Percentiles rank a stretch among this genome's conserved stretches.
phyloP scores from a whole-genome alignment of 2,797 vertebrate genomes.

The Selene dorsalis region DNA sequence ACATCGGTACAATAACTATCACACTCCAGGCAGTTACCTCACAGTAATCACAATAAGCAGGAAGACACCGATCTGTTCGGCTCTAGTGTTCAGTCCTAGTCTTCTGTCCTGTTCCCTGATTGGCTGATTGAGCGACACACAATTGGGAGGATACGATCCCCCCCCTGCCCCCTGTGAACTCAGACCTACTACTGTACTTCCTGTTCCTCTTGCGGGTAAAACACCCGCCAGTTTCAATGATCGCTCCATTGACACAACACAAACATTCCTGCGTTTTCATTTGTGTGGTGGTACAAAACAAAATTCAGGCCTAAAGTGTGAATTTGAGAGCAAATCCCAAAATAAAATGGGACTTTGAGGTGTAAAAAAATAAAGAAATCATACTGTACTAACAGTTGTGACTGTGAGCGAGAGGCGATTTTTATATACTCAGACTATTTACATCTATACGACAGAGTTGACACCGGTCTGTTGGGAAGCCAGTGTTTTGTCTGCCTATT shows the following conservation, averaged over 20 bases:
- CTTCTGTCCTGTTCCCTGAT: slow-evolving; percentile 80
- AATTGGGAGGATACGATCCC: slow-evolving; percentile 22
- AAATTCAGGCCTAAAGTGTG: slow-evolving; percentile 44
- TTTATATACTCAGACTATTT: slow-evolving; percentile 75
- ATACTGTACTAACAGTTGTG: slow-evolving; percentile 73
- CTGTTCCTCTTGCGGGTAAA: slow-evolving; percentile 14
- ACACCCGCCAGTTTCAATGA: slow-evolving; percentile 22
- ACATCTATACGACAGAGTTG: slow-evolving; percentile 75
- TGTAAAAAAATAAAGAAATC: slow-evolving; percentile 83
- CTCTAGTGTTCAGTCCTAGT: slow-evolving; percentile 57
- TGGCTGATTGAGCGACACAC: slow-evolving; percentile 71
- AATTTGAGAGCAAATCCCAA: slow-evolving; percentile 64
- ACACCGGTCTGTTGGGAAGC: slow-evolving; percentile 68
- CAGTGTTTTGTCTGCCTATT: slow-evolving; percentile 74
- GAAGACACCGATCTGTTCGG: slow-evolving; percentile 78
- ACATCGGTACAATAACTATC: slow-evolving; percentile 57
- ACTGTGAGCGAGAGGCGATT: slow-evolving; percentile 73
- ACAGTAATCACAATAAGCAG: slow-evolving; percentile 76
- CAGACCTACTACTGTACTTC: slow-evolving; percentile 38
- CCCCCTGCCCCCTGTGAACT: slow-evolving; percentile 37
- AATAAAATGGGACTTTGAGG: slow-evolving; percentile 64
- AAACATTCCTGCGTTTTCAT: slow-evolving; percentile 54
- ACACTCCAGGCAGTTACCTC: slow-evolving; percentile 73
- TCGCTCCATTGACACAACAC: slow-evolving; percentile 56
- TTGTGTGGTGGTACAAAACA: slow-evolving; percentile 40